Evolutionary conservation across 1,140 invertebrate genomes (phyloP), one percentile per base, ranked within the genome.

Genomic region (Aphelenchoides fujianensis): DNA sequence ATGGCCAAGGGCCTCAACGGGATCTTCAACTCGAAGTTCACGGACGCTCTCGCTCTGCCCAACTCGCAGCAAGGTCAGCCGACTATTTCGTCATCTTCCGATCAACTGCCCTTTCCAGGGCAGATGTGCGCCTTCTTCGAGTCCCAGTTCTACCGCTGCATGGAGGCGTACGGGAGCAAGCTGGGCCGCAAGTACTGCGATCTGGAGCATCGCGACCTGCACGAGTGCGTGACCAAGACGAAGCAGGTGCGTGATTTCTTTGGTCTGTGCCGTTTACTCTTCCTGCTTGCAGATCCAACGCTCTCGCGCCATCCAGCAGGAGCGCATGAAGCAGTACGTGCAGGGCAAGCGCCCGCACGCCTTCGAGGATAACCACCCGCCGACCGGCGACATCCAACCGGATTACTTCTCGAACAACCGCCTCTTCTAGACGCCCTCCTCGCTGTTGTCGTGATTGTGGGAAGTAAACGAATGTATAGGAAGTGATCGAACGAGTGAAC

Each of bases 111-210:
- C 3, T 32, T 73, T 81, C 70, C 52, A 81, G 79, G 77, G 54
- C 37, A 74, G 16, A 37, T 63, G 19, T 82, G 80, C 28, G 80
- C 75, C 16, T 82, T 82, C 59, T 82, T 82, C 53, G 80, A 82
- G 53, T 68, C 76, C 30, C 78, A 82, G 32, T 82, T 73, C 37
- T 82, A 80, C 41, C 68, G 71, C 19, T 82, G 80, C 64, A 72
- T 82, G 72, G 80, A 82, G 53, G 80, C 81, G 12, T 82, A 74
- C 53, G 80, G 80, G 31, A 70, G 75, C 2, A 76, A 77, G 34
- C 59, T 82, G 31, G 80, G 80, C 9, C 63, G 81, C 27, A 71
- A 74, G 23, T 77, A 82, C 55, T 83, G 81, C 34, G 81, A 83
- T 64, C 69, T 82, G 19, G 79, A 83, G 52, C 79, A 81, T 63